Percentiles rank a stretch among this genome's conserved stretches.
These are phyloP conservation scores for Eueremaeus valkanovi DNA, from an alignment of 2,888 invertebrate species.

Conservation along the genomic window DNA sequence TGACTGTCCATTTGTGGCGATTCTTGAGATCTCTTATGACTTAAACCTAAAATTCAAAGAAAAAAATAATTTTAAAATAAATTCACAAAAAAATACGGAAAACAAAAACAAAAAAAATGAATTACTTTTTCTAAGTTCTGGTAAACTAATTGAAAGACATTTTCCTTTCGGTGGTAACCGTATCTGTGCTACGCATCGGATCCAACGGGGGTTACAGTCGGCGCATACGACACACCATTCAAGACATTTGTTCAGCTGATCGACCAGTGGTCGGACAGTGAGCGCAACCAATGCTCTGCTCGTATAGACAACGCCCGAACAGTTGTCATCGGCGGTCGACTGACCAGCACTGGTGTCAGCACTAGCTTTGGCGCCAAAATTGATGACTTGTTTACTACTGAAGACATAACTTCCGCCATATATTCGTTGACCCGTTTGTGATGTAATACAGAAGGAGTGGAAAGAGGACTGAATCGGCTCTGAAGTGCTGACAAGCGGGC, in stretches of 20 bases:
- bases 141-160: slow-evolving; percentile 27
- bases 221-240: slow-evolving; percentile 38
- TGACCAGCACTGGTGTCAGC: neutral
- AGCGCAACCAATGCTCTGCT: slow-evolving; percentile 38
- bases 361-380: neutral
- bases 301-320: slow-evolving; percentile 23
- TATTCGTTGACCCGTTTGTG: slow-evolving; percentile 89
- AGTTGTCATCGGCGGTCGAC: neutral
- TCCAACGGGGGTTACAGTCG: slow-evolving; percentile 38
- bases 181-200: slow-evolving; percentile 37
- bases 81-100: neutral
- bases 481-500: slow-evolving; percentile 19
- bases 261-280: slow-evolving; percentile 36
- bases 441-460: slow-evolving; percentile 94
- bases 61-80: too few relatives aligned
- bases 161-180: slow-evolving; percentile 38
- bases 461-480: slow-evolving; percentile 68
- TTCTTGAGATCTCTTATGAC: slow-evolving; percentile 3
- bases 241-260: slow-evolving; percentile 32
- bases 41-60: neutral
- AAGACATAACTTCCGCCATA: slow-evolving; percentile 62
- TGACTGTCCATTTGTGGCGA: neutral
- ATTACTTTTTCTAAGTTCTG: neutral
- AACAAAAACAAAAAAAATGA: neutral
- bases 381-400: neutral